phyloP scores from a whole-genome alignment of 2,797 vertebrate genomes.

The Thamnophis elegans region DNA sequence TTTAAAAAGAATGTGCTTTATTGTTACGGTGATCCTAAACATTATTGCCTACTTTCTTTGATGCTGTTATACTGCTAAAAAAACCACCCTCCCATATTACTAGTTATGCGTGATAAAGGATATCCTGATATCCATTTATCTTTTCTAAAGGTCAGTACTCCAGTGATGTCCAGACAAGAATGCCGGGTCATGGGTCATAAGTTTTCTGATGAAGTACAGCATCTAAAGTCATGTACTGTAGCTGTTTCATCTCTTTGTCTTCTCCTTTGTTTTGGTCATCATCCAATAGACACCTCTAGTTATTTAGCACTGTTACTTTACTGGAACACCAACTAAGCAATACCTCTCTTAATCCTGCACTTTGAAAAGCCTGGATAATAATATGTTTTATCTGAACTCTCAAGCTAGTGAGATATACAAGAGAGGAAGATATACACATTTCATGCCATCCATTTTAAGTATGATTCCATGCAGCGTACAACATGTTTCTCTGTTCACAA shows the following conservation, averaged over 20 bases:
- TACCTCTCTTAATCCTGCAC: neutral
- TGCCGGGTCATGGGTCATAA: neutral
- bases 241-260: neutral
- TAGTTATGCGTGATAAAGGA: neutral
- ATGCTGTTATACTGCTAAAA: neutral
- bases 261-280: neutral
- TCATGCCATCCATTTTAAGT: neutral
- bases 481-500: neutral
- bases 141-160: neutral
- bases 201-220: neutral
- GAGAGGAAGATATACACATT: neutral
- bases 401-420: neutral
- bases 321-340: neutral
- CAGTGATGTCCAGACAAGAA: neutral
- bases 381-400: neutral
- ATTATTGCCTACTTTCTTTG: neutral
- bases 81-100: neutral
- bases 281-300: neutral
- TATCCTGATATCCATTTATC: neutral
- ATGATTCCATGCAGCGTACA: neutral
- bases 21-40: neutral
- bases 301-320: neutral
- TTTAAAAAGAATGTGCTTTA: neutral
- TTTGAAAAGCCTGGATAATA: neutral
- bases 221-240: neutral